Evolutionary conservation across 2,888 invertebrate genomes (phyloP), one percentile per base, ranked within the genome.

Genomic region (Rambutsinella grinnellia): DNA sequence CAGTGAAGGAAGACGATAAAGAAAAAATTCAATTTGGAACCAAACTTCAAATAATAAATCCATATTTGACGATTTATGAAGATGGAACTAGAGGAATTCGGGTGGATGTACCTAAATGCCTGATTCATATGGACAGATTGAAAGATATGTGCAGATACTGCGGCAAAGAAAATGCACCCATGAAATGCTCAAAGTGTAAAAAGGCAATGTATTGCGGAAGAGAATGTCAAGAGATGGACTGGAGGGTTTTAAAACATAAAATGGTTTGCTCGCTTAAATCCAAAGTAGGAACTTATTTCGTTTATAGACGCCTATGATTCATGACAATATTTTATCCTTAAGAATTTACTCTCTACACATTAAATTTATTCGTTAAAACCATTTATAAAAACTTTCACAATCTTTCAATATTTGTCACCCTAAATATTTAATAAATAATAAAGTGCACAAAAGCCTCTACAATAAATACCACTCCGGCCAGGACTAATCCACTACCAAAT

Each of bases 11-110:
- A n/a, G 23, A 63, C 21, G 27, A 60, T 19, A 56, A 69, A 24
- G 49, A 69, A 2, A 51, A 28, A 1, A 8, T 78, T 21, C 54
- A 54, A 19, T 68, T 44, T 26, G 78, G 78, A n/a, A 72, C 68
- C n/a, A 24, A 24, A 54, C 10, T 78, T 5, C 56, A 53, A 0
- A 44, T 78, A 15, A 44, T 44, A 8, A 60, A 62, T 61, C 62
- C 60, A 2, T 61, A 49, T 47, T n/a, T 51, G 47, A 6, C 28
- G n/a, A 3, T 68, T 28, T 13, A 27, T n/a, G 19, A 13, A 5
- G 47, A 58, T 21, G 6, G 19, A 6, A 51, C 53, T 2, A 10
- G 17, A 15, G 68, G 60, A 27, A 57, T 58, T 51, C 23, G 28
- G 19, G 19, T 19, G 3, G 58, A 51, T 36, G 49, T 49, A 2